These are phyloP conservation scores for Hyposmocoma kahamanoa DNA, from an alignment of 1,140 invertebrate species.

Conservation along the genomic window DNA sequence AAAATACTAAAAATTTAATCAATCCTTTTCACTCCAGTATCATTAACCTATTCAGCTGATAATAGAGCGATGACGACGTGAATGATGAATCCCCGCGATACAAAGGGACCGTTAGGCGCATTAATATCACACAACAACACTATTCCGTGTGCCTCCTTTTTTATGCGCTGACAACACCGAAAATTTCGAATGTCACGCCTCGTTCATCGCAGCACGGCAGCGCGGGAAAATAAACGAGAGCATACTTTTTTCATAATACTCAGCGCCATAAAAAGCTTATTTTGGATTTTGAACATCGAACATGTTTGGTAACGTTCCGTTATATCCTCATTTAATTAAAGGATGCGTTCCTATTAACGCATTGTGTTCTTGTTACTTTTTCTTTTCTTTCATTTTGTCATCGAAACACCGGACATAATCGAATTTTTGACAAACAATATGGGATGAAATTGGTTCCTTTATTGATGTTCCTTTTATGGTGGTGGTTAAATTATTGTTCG, in stretches of 20 bases:
- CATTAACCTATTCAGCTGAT: constrained; percentile 38
- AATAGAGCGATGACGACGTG: constrained; percentile 20
- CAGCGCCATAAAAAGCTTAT: constrained; percentile 44
- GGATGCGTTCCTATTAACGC: constrained; percentile 30
- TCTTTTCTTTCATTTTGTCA: constrained; percentile 41
- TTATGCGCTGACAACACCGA: constrained; percentile 48
- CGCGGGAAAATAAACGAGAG: constrained; percentile 51
- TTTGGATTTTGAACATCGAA: constrained; percentile 37
- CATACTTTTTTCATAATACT: constrained; percentile 31
- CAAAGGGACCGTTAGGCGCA: constrained; percentile 53
- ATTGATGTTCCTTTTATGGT: constrained; percentile 51
- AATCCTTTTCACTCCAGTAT: constrained; percentile 40
- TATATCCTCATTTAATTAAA: constrained; percentile 41
- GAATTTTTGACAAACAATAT: constrained; percentile 68
- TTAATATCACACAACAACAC: constrained; percentile 48
- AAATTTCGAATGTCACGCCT: constrained; percentile 60
- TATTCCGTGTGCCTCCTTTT: constrained; percentile 38
- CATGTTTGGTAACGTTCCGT: constrained; percentile 38
- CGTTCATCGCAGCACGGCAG: constrained; percentile 42
- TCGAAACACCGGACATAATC: constrained; percentile 54
- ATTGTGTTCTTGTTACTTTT: constrained; percentile 26
- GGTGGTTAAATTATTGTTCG: constrained; percentile 41
- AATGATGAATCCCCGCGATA: constrained; percentile 33
- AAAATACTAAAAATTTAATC: constrained; percentile 23
- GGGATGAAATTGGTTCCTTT: constrained; percentile 64